A percentile compares a stretch with the other conserved stretches of the same genome.
Conservation (phyloP, 1,140 invertebrate species). For the Drosophila orena region DNA sequence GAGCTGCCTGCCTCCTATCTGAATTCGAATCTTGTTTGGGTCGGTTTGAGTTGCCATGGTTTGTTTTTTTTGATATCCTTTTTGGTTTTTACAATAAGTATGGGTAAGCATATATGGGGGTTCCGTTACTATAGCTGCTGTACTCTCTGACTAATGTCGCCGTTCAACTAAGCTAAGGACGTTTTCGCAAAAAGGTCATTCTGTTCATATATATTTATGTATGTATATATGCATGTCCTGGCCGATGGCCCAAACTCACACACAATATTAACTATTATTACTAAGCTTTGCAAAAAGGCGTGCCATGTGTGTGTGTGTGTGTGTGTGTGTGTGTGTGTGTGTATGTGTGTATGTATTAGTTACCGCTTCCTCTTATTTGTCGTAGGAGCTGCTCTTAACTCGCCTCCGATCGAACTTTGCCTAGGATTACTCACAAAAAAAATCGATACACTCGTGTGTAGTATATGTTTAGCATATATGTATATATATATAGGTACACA, state of each 20-base stretch:
- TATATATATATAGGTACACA: constrained; percentile 56
- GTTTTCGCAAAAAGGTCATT: constrained; percentile 76
- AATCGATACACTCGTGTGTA: constrained; percentile 26
- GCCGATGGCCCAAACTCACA: constrained; percentile 10
- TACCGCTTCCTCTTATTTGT: constrained; percentile 66
- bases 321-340: neutral
- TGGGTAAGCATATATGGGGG: constrained; percentile 18
- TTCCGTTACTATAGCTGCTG: constrained; percentile 21
- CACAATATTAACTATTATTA: constrained; percentile 69
- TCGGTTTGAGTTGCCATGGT: constrained; percentile 2
- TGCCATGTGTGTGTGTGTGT: constrained; percentile 31
- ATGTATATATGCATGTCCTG: constrained; percentile 22
- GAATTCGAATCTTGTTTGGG: constrained; percentile 8
- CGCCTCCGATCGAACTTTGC: constrained; percentile 42
- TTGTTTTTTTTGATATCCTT: neutral
- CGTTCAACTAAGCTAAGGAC: constrained; percentile 74
- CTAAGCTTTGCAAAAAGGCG: constrained; percentile 74
- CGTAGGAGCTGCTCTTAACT: constrained; percentile 45
- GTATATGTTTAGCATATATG: constrained; percentile 42
- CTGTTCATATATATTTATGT: constrained; percentile 24
- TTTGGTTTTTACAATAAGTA: constrained; percentile 28
- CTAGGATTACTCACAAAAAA: constrained; percentile 60
- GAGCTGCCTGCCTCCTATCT: constrained; percentile 37
- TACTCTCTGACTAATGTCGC: constrained; percentile 39
- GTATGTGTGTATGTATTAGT: constrained; percentile 7